Evolutionary conservation across 1,140 invertebrate genomes (phyloP).

Genomic region (Atta texana): DNA sequence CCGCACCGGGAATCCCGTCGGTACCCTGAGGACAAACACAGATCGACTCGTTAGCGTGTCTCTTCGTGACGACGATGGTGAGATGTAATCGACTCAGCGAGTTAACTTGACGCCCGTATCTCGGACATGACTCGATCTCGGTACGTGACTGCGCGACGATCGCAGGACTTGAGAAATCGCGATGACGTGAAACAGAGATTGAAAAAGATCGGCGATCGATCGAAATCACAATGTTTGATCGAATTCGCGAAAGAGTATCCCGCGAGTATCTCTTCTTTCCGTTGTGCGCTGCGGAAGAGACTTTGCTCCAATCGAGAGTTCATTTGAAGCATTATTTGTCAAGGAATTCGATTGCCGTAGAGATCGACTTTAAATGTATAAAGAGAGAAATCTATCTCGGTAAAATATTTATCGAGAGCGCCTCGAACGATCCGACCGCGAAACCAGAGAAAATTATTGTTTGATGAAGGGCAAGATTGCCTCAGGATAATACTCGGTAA

Average conservation of each 20-base stretch:
- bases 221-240: background rate
- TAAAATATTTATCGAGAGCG: background rate
- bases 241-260: slow-evolving; percentile 8
- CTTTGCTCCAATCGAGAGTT: background rate
- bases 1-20: slow-evolving; percentile 95
- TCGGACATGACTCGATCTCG: slow-evolving; percentile 37
- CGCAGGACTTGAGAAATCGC: background rate
- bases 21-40: slow-evolving; percentile 91
- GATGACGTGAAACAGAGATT: background rate
- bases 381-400: background rate
- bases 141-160: slow-evolving; percentile 3
- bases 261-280: background rate
- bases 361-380: background rate
- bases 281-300: background rate
- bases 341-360: background rate
- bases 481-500: slow-evolving; percentile 29
- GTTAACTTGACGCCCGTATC: slow-evolving; percentile 40
- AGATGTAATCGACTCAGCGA: slow-evolving; percentile 63
- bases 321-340: background rate
- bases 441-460: slow-evolving; percentile 28
- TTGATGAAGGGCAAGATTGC: slow-evolving; percentile 17
- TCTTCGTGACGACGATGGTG: slow-evolving; percentile 47
- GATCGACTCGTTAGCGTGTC: slow-evolving; percentile 67
- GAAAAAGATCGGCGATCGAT: background rate
- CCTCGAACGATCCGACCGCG: background rate